A percentile compares a stretch with the other conserved stretches of the same genome.
Conservation (phyloP, 2,888 invertebrate genomes). For the Abscondita cerata region DNA sequence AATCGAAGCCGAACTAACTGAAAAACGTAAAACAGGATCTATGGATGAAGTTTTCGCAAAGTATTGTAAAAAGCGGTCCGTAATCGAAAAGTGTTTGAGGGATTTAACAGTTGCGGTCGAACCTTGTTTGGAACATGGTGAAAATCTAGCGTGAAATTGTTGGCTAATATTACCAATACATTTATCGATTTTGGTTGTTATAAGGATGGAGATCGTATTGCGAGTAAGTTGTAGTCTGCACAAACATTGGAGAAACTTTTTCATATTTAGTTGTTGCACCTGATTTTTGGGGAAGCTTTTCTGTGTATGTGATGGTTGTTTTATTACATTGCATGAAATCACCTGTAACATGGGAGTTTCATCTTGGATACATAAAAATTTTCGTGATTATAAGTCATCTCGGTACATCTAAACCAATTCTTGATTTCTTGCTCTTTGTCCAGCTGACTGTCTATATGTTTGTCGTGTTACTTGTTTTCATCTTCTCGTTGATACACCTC, state of each 20-base stretch:
- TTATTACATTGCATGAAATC: no score
- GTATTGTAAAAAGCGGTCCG: slow-evolving; percentile 72
- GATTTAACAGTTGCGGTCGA: slow-evolving; percentile 64
- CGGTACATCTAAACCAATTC: no score
- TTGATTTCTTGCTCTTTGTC: no score
- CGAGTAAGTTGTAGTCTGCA: slow-evolving; percentile 66
- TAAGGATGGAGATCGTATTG: slow-evolving; percentile 84
- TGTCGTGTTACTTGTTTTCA: no score
- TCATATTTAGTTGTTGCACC: no score
- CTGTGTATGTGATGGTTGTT: no score
- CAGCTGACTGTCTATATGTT: no score
- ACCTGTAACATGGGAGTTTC: no score
- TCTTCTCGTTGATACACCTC: no score
- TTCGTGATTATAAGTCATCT: no score
- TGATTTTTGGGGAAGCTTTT: no score
- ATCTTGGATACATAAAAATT: no score
- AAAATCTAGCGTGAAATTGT: slow-evolving; percentile 67
- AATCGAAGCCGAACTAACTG: slow-evolving; percentile 71
- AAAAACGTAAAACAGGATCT: slow-evolving; percentile 68
- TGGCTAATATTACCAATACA: slow-evolving; percentile 73
- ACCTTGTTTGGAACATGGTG: slow-evolving; percentile 69
- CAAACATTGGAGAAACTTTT: neutral
- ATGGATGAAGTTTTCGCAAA: slow-evolving; percentile 60
- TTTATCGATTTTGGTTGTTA: slow-evolving; percentile 77
- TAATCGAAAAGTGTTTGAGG: slow-evolving; percentile 68